Evolutionary conservation across 2,888 invertebrate genomes (phyloP).

Genomic region (Cataglyphis altisquamis): DNA sequence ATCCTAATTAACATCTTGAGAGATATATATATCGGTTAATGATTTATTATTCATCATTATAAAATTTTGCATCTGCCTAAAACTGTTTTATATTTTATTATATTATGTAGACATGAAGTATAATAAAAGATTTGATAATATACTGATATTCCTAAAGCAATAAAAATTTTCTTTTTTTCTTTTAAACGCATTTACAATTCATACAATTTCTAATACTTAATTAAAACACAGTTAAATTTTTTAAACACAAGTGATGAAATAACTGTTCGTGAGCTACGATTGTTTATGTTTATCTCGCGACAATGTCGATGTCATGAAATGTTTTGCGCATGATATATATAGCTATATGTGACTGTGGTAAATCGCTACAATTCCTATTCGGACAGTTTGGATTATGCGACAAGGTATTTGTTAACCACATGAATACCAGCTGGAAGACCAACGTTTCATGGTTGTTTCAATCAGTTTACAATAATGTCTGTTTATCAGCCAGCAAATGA

Average conservation of each 20-base stretch:
- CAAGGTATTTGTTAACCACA: conserved; percentile 57
- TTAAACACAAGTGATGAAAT: conserved; percentile 26
- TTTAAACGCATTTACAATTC: background rate
- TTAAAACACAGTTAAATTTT: background rate
- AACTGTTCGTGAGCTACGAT: background rate
- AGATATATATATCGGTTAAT: background rate
- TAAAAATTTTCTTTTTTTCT: background rate
- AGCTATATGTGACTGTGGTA: conserved; percentile 20
- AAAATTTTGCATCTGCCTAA: background rate
- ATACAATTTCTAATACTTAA: background rate
- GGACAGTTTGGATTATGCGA: conserved; percentile 36
- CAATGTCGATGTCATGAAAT: conserved; percentile 44
- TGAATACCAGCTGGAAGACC: conserved; percentile 38
- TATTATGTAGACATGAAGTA: background rate
- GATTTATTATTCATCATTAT: background rate
- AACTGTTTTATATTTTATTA: background rate
- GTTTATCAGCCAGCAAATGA: conserved; percentile 16
- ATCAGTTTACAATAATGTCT: conserved; percentile 27
- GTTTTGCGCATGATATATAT: conserved; percentile 37
- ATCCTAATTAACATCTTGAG: background rate
- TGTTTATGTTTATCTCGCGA: conserved; percentile 33
- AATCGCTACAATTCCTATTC: conserved; percentile 44
- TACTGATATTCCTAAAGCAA: background rate
- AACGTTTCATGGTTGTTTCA: conserved; percentile 35
- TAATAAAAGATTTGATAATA: background rate